Conservation (phyloP, 2,888 invertebrate genomes). For the Conops quadrifasciatus region DNA sequence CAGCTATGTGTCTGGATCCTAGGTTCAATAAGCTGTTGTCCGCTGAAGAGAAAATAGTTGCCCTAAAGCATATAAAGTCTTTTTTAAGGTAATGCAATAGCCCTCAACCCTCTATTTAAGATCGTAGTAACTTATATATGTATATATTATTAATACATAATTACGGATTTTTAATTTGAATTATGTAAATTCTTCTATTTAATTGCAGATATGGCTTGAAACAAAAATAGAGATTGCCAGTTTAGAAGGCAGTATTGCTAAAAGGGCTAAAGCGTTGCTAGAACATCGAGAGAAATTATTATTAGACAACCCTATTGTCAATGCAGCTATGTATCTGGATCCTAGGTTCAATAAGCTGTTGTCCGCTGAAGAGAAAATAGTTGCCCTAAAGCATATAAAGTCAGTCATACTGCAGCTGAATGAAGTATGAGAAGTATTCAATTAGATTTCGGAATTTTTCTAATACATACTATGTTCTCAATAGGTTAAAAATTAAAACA, state of each 20-base stretch:
- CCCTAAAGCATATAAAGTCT: constrained; percentile 7
- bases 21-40: constrained; percentile 2
- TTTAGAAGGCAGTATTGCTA: neutral
- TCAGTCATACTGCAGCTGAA: neutral
- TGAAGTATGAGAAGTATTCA: neutral
- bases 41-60: neutral
- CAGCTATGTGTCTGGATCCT: neutral
- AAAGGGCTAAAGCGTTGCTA: neutral
- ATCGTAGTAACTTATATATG: neutral
- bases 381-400: constrained; percentile 6
- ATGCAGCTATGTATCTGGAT: neutral
- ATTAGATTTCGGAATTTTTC: neutral
- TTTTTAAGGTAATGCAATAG: constrained; percentile 1
- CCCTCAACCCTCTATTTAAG: neutral
- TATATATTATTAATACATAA: neutral
- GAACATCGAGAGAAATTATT: neutral
- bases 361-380: neutral
- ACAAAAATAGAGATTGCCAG: neutral
- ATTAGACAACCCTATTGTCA: neutral
- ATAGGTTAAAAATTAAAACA: neutral
- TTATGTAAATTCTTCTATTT: neutral
- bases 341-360: neutral
- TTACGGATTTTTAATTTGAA: neutral
- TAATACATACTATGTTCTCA: neutral
- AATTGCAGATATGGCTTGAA: constrained; percentile 6